A percentile compares a stretch with the other conserved stretches of the same genome.
These are phyloP conservation scores for Theristicus caerulescens DNA, from an alignment of 2,113 vertebrate genomes.

Conservation along the genomic window DNA sequence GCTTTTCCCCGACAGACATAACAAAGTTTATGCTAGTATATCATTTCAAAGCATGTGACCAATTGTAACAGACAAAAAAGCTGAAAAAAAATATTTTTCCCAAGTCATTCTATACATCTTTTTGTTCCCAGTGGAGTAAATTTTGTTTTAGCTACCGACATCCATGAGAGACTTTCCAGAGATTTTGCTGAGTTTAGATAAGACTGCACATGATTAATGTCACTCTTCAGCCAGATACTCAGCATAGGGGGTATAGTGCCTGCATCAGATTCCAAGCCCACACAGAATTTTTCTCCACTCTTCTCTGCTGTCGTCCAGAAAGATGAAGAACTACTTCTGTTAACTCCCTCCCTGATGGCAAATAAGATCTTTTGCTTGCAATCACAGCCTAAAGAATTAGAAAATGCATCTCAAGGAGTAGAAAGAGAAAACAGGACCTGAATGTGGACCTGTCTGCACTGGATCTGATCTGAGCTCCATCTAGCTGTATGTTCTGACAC, in stretches of 20 bases:
- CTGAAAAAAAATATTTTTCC: background rate
- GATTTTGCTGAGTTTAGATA: conserved; percentile 19
- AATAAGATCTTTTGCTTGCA: background rate
- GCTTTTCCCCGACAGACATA: background rate
- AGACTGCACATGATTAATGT: conserved; percentile 29
- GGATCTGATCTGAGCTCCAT: background rate
- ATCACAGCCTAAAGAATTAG: background rate
- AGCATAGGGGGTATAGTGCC: background rate
- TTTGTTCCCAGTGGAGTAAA: background rate
- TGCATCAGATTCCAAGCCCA: background rate
- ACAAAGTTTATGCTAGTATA: background rate
- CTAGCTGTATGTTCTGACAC: background rate
- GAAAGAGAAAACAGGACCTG: background rate
- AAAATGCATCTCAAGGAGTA: background rate
- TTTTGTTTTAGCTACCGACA: background rate
- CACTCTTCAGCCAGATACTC: background rate
- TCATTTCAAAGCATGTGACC: background rate
- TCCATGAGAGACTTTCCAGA: background rate
- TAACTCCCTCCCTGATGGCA: background rate
- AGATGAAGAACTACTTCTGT: conserved; percentile 9
- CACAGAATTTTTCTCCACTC: background rate
- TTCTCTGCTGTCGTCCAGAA: background rate
- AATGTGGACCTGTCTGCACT: background rate
- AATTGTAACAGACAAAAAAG: background rate
- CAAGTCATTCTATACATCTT: background rate